Conservation (phyloP, 2,888 invertebrate species). For the Kuschelorhynchus macadamiae region DNA sequence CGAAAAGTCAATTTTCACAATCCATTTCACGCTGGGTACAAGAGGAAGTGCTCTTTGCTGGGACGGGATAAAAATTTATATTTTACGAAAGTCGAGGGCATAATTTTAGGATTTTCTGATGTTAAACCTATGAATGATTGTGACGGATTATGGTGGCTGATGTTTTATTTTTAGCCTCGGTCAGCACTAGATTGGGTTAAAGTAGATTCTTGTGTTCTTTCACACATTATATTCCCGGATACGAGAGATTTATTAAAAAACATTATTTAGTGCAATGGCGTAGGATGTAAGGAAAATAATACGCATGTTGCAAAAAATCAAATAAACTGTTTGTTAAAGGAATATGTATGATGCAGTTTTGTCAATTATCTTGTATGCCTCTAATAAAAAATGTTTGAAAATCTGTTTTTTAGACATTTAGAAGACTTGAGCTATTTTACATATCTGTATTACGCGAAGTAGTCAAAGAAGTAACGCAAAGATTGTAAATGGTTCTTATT, state of each 20-base stretch:
- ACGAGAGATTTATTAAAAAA: conserved; percentile 17
- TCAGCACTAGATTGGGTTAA: conserved; percentile 10
- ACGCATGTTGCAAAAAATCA: no score
- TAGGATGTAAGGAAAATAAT: no score
- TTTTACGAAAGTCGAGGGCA: conserved; percentile 15
- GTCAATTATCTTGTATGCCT: no score
- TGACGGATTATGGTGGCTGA: conserved; percentile 38
- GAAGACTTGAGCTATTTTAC: no score
- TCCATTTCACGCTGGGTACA: conserved; percentile 63
- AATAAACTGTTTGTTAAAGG: no score
- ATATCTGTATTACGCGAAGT: no score
- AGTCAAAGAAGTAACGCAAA: no score
- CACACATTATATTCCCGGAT: conserved; percentile 29
- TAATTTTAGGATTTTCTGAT: conserved; percentile 48
- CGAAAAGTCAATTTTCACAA: conserved; percentile 68
- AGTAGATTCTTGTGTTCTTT: conserved; percentile 16
- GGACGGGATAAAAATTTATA: conserved; percentile 10
- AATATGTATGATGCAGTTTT: no score
- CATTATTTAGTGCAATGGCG: no score
- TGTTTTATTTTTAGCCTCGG: not conserved
- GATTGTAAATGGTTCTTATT: no score
- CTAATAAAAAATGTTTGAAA: no score
- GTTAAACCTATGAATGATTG: conserved; percentile 47
- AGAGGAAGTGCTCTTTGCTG: conserved; percentile 4
- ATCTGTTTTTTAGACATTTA: no score